These are phyloP conservation scores for Neogale vison DNA, from an alignment of 2,113 vertebrate genomes.

Conservation along the genomic window DNA sequence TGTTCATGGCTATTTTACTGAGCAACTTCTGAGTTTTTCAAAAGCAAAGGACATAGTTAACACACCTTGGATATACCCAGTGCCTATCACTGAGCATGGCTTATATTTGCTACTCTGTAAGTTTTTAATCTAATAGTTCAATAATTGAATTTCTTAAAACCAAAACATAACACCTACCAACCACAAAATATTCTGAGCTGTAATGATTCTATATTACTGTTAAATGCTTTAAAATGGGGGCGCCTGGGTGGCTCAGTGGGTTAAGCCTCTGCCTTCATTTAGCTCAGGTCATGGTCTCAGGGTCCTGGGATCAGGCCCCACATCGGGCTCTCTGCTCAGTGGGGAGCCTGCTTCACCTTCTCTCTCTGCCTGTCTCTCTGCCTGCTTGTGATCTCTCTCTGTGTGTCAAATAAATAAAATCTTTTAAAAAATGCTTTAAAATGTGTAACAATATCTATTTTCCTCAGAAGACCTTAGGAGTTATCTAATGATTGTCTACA, in stretches of 20 bases:
- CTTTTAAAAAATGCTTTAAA: not conserved
- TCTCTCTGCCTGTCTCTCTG: too few species aligned
- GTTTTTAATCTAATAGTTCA: not conserved
- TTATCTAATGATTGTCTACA: not conserved
- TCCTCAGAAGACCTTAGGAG: not conserved
- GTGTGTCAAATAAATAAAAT: too few species aligned
- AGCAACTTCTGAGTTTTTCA: not conserved
- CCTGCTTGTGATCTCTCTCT: too few species aligned
- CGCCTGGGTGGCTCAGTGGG: too few species aligned
- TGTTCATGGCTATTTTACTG: not conserved
- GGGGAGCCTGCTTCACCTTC: too few species aligned
- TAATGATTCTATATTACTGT: not conserved
- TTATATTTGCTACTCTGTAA: not conserved
- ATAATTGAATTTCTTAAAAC: not conserved
- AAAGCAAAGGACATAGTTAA: not conserved
- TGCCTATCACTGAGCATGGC: accelerated
- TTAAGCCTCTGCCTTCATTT: too few species aligned
- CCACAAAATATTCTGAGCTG: not conserved
- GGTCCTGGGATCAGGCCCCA: too few species aligned
- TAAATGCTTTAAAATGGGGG: not conserved
- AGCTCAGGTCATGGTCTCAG: too few species aligned
- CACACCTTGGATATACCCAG: not conserved
- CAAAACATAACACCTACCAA: not conserved
- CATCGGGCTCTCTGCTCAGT: too few species aligned
- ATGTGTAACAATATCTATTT: not conserved